Evolutionary conservation across 1,140 invertebrate genomes (phyloP).

Genomic region (Tetragnatha versicolor): DNA sequence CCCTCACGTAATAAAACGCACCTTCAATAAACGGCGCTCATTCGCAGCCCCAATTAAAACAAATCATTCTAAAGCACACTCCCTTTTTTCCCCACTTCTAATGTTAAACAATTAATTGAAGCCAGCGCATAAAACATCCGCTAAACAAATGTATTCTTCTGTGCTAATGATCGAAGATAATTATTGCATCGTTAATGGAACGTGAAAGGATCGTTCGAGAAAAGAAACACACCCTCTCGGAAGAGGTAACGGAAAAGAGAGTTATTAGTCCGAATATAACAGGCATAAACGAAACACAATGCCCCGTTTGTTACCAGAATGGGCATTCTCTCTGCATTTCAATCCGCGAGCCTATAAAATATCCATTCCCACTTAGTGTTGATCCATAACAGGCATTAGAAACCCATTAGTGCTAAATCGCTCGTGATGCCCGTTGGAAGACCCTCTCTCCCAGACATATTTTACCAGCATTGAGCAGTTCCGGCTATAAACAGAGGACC

Average conservation of each 20-base stretch:
- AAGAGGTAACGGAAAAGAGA: neutral
- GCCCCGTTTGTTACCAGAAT: neutral
- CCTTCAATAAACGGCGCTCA: too few species aligned
- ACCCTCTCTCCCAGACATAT: neutral
- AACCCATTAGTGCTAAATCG: constrained; percentile 21
- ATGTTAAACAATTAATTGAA: constrained; percentile 19
- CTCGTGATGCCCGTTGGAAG: constrained; percentile 1
- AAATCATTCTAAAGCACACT: too few species aligned
- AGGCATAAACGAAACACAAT: neutral
- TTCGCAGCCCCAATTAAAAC: too few species aligned
- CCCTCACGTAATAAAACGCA: too few species aligned
- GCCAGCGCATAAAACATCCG: neutral
- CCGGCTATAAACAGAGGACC: too few species aligned
- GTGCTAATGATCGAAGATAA: constrained; percentile 15
- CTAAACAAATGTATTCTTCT: neutral
- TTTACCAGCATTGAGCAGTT: too few species aligned
- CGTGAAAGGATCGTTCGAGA: neutral
- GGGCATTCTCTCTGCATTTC: too few species aligned
- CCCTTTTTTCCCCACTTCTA: too few species aligned
- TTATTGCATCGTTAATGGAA: constrained; percentile 22
- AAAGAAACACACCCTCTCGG: neutral
- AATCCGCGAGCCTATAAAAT: constrained; percentile 26
- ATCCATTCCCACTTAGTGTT: constrained; percentile 40
- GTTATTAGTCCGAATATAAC: constrained; percentile 4
- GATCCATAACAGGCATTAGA: constrained; percentile 20